phyloP scores from a whole-genome alignment of 1,140 invertebrate species.

The Drosophila dunni region DNA sequence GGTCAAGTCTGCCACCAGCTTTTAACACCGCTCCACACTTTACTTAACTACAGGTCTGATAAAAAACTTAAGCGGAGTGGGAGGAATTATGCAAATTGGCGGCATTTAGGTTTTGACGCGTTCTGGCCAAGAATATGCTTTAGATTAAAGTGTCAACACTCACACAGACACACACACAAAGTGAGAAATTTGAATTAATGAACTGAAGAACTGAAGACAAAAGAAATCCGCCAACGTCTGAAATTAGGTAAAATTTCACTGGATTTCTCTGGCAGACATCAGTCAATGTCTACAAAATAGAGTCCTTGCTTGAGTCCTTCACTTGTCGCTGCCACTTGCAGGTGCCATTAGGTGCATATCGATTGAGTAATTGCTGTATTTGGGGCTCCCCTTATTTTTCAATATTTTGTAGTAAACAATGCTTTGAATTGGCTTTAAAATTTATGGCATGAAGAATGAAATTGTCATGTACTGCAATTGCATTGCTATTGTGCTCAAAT shows the following conservation, averaged over 20 bases:
- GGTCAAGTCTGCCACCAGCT: too few relatives aligned
- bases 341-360: slow-evolving; percentile 18
- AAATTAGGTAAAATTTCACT: slow-evolving; percentile 16
- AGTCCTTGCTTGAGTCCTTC: not conserved
- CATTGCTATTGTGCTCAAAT: not conserved
- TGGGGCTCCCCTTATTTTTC: not conserved
- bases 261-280: not conserved
- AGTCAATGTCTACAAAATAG: not conserved
- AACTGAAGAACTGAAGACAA: slow-evolving; percentile 32
- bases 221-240: slow-evolving; percentile 17
- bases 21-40: too few relatives aligned
- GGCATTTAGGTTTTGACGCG: slow-evolving; percentile 27
- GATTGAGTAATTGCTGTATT: not conserved
- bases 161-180: not conserved
- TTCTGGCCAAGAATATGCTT: slow-evolving; percentile 32
- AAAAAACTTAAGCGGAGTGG: not conserved
- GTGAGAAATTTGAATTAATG: slow-evolving; percentile 67
- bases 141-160: slow-evolving; percentile 19
- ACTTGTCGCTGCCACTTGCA: slow-evolving; percentile 17
- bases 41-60: too few relatives aligned
- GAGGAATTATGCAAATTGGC: slow-evolving; percentile 55
- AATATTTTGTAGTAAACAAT: not conserved
- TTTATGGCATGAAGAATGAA: not conserved
- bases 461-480: not conserved
- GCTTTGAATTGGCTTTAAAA: not conserved